phyloP scores from a whole-genome alignment of 2,113 vertebrate genomes.

The Pleuronectes platessa region DNA sequence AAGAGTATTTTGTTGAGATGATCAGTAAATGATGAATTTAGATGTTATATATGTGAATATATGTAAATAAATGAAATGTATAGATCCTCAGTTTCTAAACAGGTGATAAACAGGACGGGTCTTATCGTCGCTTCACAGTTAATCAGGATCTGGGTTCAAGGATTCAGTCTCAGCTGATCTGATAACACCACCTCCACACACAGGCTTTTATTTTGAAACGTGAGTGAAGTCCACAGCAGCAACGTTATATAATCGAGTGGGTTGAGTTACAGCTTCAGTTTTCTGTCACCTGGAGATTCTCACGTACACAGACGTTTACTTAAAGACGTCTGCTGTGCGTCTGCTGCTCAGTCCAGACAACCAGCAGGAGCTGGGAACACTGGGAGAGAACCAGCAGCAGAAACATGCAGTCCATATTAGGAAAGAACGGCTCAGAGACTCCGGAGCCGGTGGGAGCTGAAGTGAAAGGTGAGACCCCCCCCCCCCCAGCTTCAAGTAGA shows the following conservation, averaged over 20 bases:
- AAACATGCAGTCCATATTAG: constrained; percentile 61
- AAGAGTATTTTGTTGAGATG: too few species aligned
- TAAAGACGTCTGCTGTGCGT: neutral
- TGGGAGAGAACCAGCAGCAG: neutral
- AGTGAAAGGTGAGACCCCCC: constrained; percentile 34
- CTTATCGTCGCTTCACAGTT: too few species aligned
- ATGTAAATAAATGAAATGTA: too few species aligned
- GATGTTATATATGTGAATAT: too few species aligned
- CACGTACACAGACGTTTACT: neutral
- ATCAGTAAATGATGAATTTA: too few species aligned
- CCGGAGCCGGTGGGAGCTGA: constrained; percentile 62
- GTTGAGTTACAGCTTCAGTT: accelerated
- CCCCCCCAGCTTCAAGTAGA: too few species aligned
- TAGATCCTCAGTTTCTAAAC: too few species aligned
- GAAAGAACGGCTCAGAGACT: constrained; percentile 62
- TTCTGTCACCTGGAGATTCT: neutral
- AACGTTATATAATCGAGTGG: constrained; percentile 16
- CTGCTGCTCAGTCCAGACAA: neutral
- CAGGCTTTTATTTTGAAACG: constrained; percentile 30
- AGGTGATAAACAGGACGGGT: too few species aligned
- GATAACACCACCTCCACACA: neutral
- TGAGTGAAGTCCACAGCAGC: constrained; percentile 41
- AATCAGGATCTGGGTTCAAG: neutral
- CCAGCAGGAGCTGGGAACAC: neutral
- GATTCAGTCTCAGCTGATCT: neutral